A percentile compares a stretch with the other conserved stretches of the same genome.
phyloP scores from a whole-genome alignment of 2,113 vertebrate genomes.

The Engystomops pustulosus region DNA sequence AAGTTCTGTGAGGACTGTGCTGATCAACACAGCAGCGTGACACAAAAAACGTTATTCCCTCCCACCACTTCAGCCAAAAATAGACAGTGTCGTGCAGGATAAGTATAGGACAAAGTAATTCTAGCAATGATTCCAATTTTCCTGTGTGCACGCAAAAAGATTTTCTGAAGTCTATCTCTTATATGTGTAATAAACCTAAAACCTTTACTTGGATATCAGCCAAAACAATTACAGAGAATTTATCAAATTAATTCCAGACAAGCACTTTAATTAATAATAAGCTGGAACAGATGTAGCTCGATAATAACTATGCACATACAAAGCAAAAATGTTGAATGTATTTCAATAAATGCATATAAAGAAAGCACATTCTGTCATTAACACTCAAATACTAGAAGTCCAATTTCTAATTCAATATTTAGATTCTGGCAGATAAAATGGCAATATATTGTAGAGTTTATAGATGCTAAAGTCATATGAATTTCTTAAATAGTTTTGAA shows the following conservation, averaged over 20 bases:
- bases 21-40: conserved; percentile 39
- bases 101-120: neutral
- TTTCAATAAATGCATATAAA: neutral
- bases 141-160: neutral
- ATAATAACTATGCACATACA: neutral
- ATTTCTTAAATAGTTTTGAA: too few relatives aligned
- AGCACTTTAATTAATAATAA: conserved; percentile 5
- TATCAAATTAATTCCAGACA: conserved; percentile 22
- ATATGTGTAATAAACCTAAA: conserved; percentile 15
- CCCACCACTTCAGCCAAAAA: conserved; percentile 48
- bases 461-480: too few relatives aligned
- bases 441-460: too few relatives aligned
- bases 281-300: conserved; percentile 11
- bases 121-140: neutral
- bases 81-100: conserved; percentile 30
- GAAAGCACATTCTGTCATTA: too few relatives aligned
- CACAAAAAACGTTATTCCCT: conserved; percentile 20
- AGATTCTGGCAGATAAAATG: too few relatives aligned
- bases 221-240: conserved; percentile 18
- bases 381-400: too few relatives aligned
- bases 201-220: conserved; percentile 8
- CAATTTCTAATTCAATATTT: too few relatives aligned
- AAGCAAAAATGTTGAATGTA: neutral
- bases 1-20: conserved; percentile 36
- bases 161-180: neutral